phyloP scores from a whole-genome alignment of 1,140 invertebrate species.

The roundworm (Caenorhabditis elegans) region WBcel235 BX284605.5:10681501-10682000 shows the following conservation, averaged over 20 bases:
- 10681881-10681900: not conserved
- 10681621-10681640: conserved; percentile 22
- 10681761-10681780: not conserved
- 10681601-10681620: not conserved
- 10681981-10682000: not conserved
- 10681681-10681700: not conserved
- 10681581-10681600: not conserved
- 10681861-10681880: not conserved
- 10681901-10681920: not conserved
- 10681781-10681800: not conserved
- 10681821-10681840: not conserved
- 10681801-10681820: not conserved
- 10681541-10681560: conserved; percentile 11
- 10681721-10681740: conserved; percentile 11
- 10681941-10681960: not conserved
- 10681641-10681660: conserved; percentile 33
- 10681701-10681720: conserved; percentile 17
- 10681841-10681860: not conserved
- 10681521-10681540: conserved; percentile 4
- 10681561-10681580: not conserved
- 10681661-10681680: conserved; percentile 24
- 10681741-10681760: not conserved
- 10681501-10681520: conserved; percentile 18
- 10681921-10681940: not conserved
- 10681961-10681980: conserved; percentile 1